Conservation (phyloP, 2,888 invertebrate genomes). For the Troides helena region DNA sequence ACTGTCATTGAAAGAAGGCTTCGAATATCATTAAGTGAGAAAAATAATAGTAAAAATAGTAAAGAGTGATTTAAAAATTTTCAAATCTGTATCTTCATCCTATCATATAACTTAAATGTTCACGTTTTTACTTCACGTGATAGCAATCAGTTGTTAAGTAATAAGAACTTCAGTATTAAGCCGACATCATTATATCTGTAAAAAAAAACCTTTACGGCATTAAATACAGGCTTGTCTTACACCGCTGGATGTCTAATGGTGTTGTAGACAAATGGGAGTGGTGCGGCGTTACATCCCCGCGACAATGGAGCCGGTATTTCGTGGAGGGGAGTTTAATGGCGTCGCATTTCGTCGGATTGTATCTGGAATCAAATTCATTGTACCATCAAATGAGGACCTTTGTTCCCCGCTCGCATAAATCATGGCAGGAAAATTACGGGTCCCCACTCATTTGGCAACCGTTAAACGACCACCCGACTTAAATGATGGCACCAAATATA, state of each 20-base stretch:
- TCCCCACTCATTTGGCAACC: constrained; percentile 14
- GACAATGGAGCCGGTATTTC: constrained; percentile 16
- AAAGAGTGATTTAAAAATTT: no score
- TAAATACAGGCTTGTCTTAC: background rate
- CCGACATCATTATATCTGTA: no score
- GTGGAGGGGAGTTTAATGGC: constrained; percentile 31
- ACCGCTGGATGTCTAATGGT: background rate
- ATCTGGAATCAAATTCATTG: constrained; percentile 30
- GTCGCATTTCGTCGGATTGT: constrained; percentile 28
- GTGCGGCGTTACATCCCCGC: constrained; percentile 13
- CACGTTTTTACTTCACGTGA: no score
- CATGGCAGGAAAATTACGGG: constrained; percentile 34
- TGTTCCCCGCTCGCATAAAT: constrained; percentile 30
- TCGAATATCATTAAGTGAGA: no score
- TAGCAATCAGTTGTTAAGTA: no score
- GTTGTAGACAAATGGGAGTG: constrained; percentile 11
- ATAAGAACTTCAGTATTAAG: no score
- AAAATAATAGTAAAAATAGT: no score
- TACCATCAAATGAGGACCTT: constrained; percentile 33
- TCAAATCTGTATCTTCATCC: no score
- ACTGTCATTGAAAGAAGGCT: no score
- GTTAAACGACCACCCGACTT: constrained; percentile 5
- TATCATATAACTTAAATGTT: no score
- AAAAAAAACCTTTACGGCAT: background rate
- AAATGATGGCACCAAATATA: background rate